phyloP scores from a whole-genome alignment of 2,797 vertebrate genomes.

The Cuculus canorus region DNA sequence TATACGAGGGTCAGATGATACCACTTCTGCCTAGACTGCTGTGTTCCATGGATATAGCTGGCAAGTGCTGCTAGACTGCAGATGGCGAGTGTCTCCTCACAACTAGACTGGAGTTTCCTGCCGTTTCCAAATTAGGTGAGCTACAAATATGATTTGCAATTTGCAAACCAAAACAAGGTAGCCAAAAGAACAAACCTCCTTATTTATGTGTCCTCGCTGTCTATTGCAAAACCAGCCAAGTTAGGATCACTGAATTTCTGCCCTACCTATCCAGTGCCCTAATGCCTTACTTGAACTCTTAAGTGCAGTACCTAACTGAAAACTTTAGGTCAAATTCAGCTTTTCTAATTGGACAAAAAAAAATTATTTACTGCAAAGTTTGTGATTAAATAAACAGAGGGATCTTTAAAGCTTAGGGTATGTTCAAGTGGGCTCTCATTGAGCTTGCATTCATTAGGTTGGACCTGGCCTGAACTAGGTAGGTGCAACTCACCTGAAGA shows the following conservation, averaged over 20 bases:
- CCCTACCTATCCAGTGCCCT: background rate
- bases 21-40: slow-evolving; percentile 69
- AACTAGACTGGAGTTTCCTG: slow-evolving; percentile 63
- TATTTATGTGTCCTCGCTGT: background rate
- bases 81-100: slow-evolving; percentile 72
- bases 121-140: slow-evolving; percentile 55
- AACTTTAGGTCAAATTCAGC: background rate
- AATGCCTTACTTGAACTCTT: background rate
- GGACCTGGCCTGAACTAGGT: background rate
- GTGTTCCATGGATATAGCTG: slow-evolving; percentile 65
- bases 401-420: background rate
- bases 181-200: background rate
- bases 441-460: background rate
- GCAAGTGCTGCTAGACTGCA: slow-evolving; percentile 75
- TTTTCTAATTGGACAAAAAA: background rate
- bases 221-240: background rate
- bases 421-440: background rate
- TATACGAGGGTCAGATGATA: slow-evolving; percentile 58
- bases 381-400: background rate
- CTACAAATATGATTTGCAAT: slow-evolving; percentile 42
- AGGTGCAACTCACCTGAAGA: background rate
- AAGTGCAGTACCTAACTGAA: background rate
- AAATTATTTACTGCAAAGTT: background rate
- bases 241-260: background rate
- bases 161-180: slow-evolving; percentile 28